These are phyloP conservation scores for Petrolisthes manimaculis DNA, from an alignment of 2,888 invertebrate genomes.

Conservation along the genomic window DNA sequence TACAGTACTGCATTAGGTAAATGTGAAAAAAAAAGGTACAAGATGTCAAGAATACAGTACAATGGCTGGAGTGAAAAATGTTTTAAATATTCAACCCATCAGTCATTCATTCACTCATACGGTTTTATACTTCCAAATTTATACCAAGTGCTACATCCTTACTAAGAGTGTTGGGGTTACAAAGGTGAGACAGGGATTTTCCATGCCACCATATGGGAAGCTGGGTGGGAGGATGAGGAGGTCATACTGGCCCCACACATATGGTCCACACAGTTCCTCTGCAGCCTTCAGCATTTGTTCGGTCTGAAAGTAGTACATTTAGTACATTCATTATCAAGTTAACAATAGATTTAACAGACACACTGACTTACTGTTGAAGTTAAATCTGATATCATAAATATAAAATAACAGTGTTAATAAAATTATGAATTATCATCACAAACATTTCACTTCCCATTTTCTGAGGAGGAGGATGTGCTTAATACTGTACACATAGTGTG, in stretches of 20 bases:
- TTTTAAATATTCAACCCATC: no score
- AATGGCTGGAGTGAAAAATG: no score
- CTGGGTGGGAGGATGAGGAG: conserved; percentile 88
- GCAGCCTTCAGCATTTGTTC: conserved; percentile 85
- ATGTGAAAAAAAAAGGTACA: no score
- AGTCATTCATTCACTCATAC: no score
- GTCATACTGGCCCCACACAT: conserved; percentile 93
- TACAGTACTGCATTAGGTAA: no score
- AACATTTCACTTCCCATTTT: no score
- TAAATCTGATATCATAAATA: background rate
- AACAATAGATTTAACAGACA: background rate
- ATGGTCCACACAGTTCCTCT: conserved; percentile 86
- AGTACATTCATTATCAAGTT: background rate
- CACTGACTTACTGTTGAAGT: background rate
- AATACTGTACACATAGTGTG: no score
- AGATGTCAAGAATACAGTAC: no score
- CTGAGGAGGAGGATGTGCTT: no score
- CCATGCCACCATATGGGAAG: conserved; percentile 97
- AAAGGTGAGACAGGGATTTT: conserved; percentile 96
- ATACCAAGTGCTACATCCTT: conserved; percentile 68
- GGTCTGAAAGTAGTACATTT: conserved; percentile 71
- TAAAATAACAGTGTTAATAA: background rate
- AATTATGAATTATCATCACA: no score
- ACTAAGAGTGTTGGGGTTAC: conserved; percentile 92
- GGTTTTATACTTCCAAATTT: no score